These are phyloP conservation scores for Troilus luridus DNA, from an alignment of 2,888 invertebrate species.

Conservation along the genomic window DNA sequence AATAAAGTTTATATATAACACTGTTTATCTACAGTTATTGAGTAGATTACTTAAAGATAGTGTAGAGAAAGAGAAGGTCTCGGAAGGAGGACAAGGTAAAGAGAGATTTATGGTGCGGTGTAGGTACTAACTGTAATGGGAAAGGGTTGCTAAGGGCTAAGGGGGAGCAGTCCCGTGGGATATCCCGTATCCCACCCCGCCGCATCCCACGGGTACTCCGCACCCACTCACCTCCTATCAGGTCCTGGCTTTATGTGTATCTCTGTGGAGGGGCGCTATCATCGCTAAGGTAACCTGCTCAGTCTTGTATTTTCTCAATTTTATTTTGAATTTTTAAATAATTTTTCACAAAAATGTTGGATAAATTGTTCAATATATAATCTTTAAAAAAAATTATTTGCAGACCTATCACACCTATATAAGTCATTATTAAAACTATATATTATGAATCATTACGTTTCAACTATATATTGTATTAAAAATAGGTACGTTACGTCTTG, in stretches of 20 bases:
- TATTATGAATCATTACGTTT: too few relatives aligned
- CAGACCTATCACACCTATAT: too few relatives aligned
- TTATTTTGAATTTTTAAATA: background rate
- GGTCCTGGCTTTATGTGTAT: background rate
- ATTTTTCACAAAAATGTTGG: too few relatives aligned
- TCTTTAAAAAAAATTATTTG: too few relatives aligned
- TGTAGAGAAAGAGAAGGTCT: background rate
- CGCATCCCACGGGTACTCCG: conserved; percentile 5
- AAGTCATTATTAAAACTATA: too few relatives aligned
- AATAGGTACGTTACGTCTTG: too few relatives aligned
- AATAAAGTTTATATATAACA: background rate
- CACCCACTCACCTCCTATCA: background rate
- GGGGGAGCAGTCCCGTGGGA: background rate
- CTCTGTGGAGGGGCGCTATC: background rate
- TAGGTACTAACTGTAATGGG: conserved; percentile 44
- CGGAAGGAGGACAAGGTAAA: background rate
- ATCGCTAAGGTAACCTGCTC: background rate
- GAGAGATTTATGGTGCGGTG: conserved; percentile 47
- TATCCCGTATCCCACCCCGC: conserved; percentile 1
- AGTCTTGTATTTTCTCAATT: background rate
- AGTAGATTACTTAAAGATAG: background rate
- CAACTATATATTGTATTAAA: too few relatives aligned
- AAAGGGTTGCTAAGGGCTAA: background rate
- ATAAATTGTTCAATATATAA: too few relatives aligned
- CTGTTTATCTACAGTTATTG: background rate